These are phyloP conservation scores for Channa argus DNA, from an alignment of 2,113 vertebrate species.

Conservation along the genomic window DNA sequence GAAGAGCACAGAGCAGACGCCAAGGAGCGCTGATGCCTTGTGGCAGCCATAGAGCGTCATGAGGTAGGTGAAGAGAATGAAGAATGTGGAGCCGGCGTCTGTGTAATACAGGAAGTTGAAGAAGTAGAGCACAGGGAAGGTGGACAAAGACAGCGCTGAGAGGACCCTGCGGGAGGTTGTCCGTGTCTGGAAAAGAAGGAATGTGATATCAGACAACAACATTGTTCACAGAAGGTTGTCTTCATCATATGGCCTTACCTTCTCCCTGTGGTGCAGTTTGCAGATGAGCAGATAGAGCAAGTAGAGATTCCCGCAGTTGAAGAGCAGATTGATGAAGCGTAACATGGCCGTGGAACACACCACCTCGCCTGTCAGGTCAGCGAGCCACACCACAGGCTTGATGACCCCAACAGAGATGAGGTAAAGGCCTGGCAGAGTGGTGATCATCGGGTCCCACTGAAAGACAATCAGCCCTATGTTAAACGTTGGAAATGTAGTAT, in stretches of 20 bases:
- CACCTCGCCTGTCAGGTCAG: constrained; percentile 85
- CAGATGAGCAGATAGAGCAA: constrained; percentile 89
- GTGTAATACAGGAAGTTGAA: constrained; percentile 99
- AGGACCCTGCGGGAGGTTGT: constrained; percentile 87
- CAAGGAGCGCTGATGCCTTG: constrained; percentile 91
- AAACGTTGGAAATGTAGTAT: background rate
- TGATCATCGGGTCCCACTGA: constrained; percentile 99
- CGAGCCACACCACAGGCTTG: constrained; percentile 89
- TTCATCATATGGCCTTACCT: constrained; percentile 80
- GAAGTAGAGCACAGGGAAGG: constrained; percentile 95
- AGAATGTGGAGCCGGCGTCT: constrained; percentile 94
- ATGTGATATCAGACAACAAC: background rate
- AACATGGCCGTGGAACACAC: constrained; percentile 94
- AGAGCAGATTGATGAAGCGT: constrained; percentile 94
- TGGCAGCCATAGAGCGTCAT: constrained; percentile 96
- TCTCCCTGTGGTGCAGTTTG: constrained; percentile 89
- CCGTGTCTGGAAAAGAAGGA: constrained; percentile 77
- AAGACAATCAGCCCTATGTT: background rate
- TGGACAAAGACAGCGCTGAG: constrained; percentile 88
- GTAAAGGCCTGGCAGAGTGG: constrained; percentile 94
- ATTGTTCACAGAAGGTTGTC: too few species aligned
- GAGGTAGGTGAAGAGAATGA: constrained; percentile 94
- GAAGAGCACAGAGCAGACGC: constrained; percentile 91
- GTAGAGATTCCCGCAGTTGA: constrained; percentile 94
- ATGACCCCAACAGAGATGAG: constrained; percentile 90